Evolutionary conservation across 2,113 vertebrate genomes (phyloP).

Genomic region (Carettochelys insculpta): DNA sequence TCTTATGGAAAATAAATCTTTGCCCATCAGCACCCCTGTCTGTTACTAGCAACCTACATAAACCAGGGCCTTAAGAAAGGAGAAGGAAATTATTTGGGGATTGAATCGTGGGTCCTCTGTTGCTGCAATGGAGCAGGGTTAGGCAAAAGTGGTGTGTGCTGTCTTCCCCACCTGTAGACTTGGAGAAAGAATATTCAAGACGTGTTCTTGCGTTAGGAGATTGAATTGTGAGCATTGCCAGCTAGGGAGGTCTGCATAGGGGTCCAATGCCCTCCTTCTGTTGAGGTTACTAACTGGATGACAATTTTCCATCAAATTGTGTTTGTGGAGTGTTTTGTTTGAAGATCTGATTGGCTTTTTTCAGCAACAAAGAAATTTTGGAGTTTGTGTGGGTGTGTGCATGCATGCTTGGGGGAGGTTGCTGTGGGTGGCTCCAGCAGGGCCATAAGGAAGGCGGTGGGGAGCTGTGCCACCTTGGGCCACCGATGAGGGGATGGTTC

Average conservation of each 20-base stretch:
- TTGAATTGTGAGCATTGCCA: neutral
- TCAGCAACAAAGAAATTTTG: neutral
- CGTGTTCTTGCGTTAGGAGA: neutral
- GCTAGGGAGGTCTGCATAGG: neutral
- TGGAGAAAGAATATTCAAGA: neutral
- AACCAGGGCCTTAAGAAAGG: neutral
- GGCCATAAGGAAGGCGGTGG: no score
- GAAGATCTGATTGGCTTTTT: neutral
- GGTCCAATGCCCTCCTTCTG: neutral
- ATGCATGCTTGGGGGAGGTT: no score
- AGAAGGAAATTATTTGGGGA: neutral
- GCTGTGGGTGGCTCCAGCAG: no score
- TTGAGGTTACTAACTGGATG: neutral
- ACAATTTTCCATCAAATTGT: neutral
- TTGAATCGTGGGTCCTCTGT: neutral
- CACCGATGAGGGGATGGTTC: no score
- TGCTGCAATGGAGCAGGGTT: neutral
- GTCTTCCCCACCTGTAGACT: neutral
- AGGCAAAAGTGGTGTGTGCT: neutral
- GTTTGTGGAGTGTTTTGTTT: neutral
- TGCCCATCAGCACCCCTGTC: accelerated
- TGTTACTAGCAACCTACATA: neutral
- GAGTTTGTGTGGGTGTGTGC: no score
- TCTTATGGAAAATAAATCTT: neutral
- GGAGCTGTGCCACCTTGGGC: no score